Evolutionary conservation across 2,888 invertebrate genomes (phyloP).

Genomic region (Thera britannica): DNA sequence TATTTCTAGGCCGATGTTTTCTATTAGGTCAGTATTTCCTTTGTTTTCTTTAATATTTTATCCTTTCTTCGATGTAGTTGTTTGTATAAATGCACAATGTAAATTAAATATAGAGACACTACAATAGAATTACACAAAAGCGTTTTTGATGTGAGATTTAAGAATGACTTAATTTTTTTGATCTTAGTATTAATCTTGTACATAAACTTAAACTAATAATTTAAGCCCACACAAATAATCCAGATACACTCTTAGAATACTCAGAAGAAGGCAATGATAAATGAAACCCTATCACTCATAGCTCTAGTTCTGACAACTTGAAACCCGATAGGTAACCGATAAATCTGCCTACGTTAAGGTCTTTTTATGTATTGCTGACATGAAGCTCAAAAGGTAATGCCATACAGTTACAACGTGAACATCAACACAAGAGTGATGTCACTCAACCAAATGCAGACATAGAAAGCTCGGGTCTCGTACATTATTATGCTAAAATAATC

Average conservation of each 20-base stretch:
- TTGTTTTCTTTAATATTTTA: not conserved
- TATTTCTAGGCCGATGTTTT: conserved; percentile 11
- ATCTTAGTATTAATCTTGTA: not conserved
- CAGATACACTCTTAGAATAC: conserved; percentile 1
- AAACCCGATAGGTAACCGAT: conserved; percentile 12
- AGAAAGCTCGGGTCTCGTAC: conserved; percentile 72
- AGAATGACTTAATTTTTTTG: not conserved
- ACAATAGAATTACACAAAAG: not conserved
- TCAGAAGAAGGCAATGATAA: conserved; percentile 10
- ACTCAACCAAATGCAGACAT: conserved; percentile 59
- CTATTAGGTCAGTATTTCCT: conserved; percentile 8
- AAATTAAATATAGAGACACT: not conserved
- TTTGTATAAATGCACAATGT: not conserved
- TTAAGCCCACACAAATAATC: not conserved
- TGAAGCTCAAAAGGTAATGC: conserved; percentile 35
- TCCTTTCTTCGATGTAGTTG: not conserved
- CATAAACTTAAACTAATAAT: not conserved
- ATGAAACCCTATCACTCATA: conserved; percentile 3
- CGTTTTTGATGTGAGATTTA: not conserved
- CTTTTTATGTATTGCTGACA: conserved; percentile 8
- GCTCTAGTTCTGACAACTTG: conserved; percentile 14
- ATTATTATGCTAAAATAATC: conserved; percentile 80
- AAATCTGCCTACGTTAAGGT: not conserved
- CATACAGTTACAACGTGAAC: conserved; percentile 36
- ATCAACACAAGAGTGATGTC: conserved; percentile 54